These are phyloP conservation scores for Orestias chungarensis DNA, from an alignment of 2,797 vertebrate species.

Conservation along the genomic window DNA sequence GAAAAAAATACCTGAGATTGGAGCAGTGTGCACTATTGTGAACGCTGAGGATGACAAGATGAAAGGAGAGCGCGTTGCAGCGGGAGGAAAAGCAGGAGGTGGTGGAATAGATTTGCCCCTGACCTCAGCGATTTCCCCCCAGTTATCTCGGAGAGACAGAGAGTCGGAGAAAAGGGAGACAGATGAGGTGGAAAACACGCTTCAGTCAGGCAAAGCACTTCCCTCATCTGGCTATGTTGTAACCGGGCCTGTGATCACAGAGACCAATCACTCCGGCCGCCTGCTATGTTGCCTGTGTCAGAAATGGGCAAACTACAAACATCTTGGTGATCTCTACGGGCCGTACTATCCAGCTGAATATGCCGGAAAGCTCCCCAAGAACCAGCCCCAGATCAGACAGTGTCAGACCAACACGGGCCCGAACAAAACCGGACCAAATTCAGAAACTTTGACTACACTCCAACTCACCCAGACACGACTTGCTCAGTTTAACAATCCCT, in stretches of 20 bases:
- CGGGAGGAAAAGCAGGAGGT: slow-evolving; percentile 62
- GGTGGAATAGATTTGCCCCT: slow-evolving; percentile 70
- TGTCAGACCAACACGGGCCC: slow-evolving; percentile 64
- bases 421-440: slow-evolving; percentile 69
- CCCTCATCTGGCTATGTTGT: slow-evolving; percentile 92
- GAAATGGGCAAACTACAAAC: slow-evolving; percentile 98
- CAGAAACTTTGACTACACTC: slow-evolving; percentile 54
- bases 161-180: slow-evolving; percentile 76
- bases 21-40: slow-evolving; percentile 94
- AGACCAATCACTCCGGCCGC: slow-evolving; percentile 89
- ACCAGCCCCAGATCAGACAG: slow-evolving; percentile 86
- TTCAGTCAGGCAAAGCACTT: slow-evolving; percentile 91
- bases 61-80: slow-evolving; percentile 84
- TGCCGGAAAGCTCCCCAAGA: slow-evolving; percentile 92
- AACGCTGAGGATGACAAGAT: slow-evolving; percentile 96
- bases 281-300: slow-evolving; percentile 97
- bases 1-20: slow-evolving; percentile 92
- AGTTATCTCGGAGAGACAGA: slow-evolving; percentile 77
- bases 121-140: slow-evolving; percentile 68
- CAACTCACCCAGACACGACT: slow-evolving; percentile 66
- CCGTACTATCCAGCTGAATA: slow-evolving; percentile 98
- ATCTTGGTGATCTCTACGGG: slow-evolving; percentile 97
- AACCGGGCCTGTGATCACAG: slow-evolving; percentile 91
- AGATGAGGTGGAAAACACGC: slow-evolving; percentile 73
- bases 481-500: slow-evolving; percentile 58